A percentile compares a stretch with the other conserved stretches of the same genome.
Conservation (phyloP, 2,113 vertebrate species). For the Perca schrenkii region DNA sequence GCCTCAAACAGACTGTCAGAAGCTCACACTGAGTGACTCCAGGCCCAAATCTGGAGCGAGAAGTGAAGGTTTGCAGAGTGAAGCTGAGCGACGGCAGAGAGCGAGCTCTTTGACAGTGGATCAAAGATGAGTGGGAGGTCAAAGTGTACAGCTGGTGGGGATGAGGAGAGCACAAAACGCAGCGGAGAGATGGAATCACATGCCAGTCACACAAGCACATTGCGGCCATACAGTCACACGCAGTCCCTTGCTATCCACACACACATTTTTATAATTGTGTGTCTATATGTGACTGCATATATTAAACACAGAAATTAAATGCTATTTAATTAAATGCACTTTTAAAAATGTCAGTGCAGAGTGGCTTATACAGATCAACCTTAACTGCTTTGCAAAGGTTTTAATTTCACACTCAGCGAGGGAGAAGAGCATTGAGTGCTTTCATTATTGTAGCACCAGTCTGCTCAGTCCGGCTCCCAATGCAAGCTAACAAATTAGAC, state of each 20-base stretch:
- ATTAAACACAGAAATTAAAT: conserved; percentile 50
- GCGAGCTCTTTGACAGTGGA: conserved; percentile 77
- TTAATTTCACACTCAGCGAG: conserved; percentile 72
- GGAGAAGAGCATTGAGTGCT: conserved; percentile 60
- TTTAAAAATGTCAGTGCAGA: conserved; percentile 34
- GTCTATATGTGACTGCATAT: conserved; percentile 1
- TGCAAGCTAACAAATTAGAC: conserved; percentile 80
- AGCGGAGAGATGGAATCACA: conserved; percentile 22
- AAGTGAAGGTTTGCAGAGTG: conserved; percentile 66
- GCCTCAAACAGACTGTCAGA: conserved; percentile 74
- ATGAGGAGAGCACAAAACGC: conserved; percentile 54
- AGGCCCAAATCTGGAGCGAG: conserved; percentile 70
- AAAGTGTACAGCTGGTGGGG: conserved; percentile 79
- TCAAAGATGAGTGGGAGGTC: conserved; percentile 82
- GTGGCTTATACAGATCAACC: conserved; percentile 60
- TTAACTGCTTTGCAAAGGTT: conserved; percentile 55
- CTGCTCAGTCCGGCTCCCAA: conserved; percentile 62
- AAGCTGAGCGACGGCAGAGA: conserved; percentile 68
- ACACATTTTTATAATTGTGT: background rate
- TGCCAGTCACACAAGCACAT: conserved; percentile 44
- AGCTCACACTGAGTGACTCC: conserved; percentile 68
- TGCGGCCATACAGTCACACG: conserved; percentile 25
- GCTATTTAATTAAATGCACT: conserved; percentile 54
- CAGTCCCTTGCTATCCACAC: background rate
- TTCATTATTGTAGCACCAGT: conserved; percentile 67